Conservation (phyloP, 2,113 vertebrate genomes). For the Dromiciops gliroides region DNA sequence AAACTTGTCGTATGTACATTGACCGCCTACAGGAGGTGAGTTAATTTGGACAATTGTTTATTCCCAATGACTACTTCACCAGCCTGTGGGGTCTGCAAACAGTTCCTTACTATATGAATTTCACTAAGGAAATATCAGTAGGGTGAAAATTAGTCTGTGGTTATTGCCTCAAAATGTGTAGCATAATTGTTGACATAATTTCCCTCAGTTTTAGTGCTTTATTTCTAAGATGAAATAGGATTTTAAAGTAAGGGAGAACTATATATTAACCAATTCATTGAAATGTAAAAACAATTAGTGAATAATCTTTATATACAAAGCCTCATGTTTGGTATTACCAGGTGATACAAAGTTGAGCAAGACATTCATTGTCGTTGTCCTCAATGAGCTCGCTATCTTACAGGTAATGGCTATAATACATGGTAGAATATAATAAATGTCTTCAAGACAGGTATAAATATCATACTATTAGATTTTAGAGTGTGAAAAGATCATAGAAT, state of each 20-base stretch:
- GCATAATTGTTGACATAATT: not conserved
- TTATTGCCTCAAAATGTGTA: not conserved
- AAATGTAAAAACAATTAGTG: not conserved
- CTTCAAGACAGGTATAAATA: not conserved
- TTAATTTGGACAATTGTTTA: conserved; percentile 2
- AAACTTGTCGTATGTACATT: conserved; percentile 97
- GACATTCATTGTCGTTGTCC: not conserved
- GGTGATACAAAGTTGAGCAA: not conserved
- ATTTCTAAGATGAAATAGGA: not conserved
- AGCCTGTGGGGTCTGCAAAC: not conserved
- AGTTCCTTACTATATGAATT: not conserved
- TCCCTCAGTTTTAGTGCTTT: not conserved
- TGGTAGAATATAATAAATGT: not conserved
- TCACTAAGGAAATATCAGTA: not conserved
- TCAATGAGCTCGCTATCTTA: not conserved
- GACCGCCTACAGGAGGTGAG: conserved; percentile 96
- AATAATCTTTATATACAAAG: not conserved
- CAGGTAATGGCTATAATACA: not conserved
- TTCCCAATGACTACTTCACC: not conserved
- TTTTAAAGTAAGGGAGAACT: not conserved
- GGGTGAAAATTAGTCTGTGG: not conserved
- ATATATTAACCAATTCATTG: not conserved
- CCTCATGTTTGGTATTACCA: not conserved
- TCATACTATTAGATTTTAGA: not conserved
- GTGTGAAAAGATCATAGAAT: not conserved